Evolutionary conservation across 2,113 vertebrate genomes (phyloP), one percentile per base, ranked within the genome.

Genomic region (Rhinogobius similis): DNA sequence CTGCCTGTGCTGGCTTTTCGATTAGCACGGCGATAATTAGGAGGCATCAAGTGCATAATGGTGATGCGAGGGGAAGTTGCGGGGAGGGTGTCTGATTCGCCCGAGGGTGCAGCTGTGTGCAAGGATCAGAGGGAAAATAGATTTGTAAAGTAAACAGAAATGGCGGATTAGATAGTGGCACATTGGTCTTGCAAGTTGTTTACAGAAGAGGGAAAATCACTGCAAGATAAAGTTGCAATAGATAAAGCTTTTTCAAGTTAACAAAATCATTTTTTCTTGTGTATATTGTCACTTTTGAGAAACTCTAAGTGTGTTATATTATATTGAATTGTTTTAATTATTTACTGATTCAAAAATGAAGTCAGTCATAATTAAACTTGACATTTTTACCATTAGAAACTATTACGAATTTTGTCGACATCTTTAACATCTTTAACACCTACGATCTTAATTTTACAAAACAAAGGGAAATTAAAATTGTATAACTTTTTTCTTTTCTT

Each of bases 61-160:
- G 46, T n/a, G 46, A 50, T 21, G 46, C 9, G 46, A n/a, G 46
- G 46, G n/a, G 20, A 48, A 48, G 43, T 14, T 3, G 39, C 10
- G 39, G 16, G 43, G 43, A 18, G 46, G 20, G 20, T 50, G 46
- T 20, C 46, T 21, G 46, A 10, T 7, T 50, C 46, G 46, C 46
- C 46, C 46, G 46, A 50, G 46, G 46, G 46, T 50, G 46, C 46
- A 50, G 46, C 46, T 50, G 46, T 21, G 46, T 50, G n/a, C 46
- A 50, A 21, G 20, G 46, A 50, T 50, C 46, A 50, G 20, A 50
- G 46, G 46, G 46, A 50, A 50, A 50, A 50, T 50, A 50, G 46
- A 50, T 50, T 50, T 50, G 46, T 50, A 50, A 50, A 50, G 46
- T 50, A 50, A 50, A 50, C 46, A 50, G 20, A 50, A 50, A 10